Base-by-base conservation (phyloP, 1,140 invertebrate species). In the Stratiolaelaps scimitus region DNA sequence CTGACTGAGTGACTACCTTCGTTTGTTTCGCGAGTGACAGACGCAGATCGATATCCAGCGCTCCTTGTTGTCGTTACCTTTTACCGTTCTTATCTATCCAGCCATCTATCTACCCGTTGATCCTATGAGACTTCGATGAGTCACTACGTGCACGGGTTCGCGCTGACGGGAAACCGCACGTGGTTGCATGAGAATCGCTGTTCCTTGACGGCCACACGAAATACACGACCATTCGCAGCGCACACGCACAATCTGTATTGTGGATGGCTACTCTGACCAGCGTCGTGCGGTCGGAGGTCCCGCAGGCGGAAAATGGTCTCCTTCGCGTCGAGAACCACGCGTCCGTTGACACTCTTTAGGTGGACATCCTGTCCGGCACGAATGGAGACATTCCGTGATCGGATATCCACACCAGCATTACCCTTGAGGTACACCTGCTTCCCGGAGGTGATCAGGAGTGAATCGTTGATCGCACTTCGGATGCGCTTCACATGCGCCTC, bases 281-380 rank as follows among this genome's bases (percentile, higher is more conserved):
- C 64, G 34, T 67, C 69, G 45, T 64, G 66, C 17, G 68, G 56
- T 66, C 68, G 79, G 0, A 85, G 85, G 26, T 84, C 81, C 48
- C 82, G 82, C 0, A 83, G 17, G 10, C 34, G 26, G 53, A 60
- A 60, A 4, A 60, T 23, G 15, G 34, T 60, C 23, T 69, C 29
- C 69, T 70, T 65, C 65, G 69, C 83, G 65, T 82, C 82, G 0
- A 91, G 69, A 15, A 88, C 73, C 5, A 89, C 81, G 2, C 82
- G 84, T 0, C 87, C 85, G 71, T 90, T 89, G 17, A 85, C 80
- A 26, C 85, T 87, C 69, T 85, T 85, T 0, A 92, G 75, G 66
- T 81, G 80, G 20, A 92, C 82, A 71, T 90, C 85, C 67, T 86
- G 83, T 71, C 89, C 86, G 0, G 88, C 87, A 44, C 80, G 82